Evolutionary conservation across 2,888 invertebrate genomes (phyloP).

Genomic region (Eledona agricola): DNA sequence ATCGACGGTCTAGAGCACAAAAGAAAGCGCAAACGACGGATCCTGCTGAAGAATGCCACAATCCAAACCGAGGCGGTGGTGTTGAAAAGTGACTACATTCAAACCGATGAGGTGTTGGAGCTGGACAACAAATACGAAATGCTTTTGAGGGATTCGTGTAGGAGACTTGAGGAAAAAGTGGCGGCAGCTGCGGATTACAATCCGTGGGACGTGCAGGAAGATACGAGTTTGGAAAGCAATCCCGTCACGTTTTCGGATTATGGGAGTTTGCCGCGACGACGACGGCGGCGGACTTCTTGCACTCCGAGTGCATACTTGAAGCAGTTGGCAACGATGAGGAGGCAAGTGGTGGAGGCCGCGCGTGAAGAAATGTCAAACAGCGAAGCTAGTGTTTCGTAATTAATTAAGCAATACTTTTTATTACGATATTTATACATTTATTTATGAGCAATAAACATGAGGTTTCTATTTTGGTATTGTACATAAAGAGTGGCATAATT

Average conservation of each 20-base stretch:
- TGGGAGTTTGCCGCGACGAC: slow-evolving; percentile 57
- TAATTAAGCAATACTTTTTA: slow-evolving; percentile 25
- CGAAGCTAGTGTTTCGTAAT: slow-evolving; percentile 19
- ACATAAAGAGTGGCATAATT: slow-evolving; percentile 17
- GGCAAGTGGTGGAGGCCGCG: slow-evolving; percentile 66
- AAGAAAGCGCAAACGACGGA: slow-evolving; percentile 19
- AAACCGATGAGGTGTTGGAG: slow-evolving; percentile 45
- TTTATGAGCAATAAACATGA: slow-evolving; percentile 28
- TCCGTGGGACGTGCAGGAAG: slow-evolving; percentile 48
- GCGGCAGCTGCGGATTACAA: slow-evolving; percentile 38
- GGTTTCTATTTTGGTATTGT: slow-evolving; percentile 18
- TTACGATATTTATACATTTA: slow-evolving; percentile 38
- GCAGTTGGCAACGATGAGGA: slow-evolving; percentile 67
- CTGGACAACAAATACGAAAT: slow-evolving; percentile 56
- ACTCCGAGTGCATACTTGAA: slow-evolving; percentile 68
- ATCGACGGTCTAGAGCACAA: slow-evolving; percentile 44
- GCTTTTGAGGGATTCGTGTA: slow-evolving; percentile 57
- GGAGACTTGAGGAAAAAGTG: slow-evolving; percentile 56
- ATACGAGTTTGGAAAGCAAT: slow-evolving; percentile 58
- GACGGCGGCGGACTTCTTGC: slow-evolving; percentile 49
- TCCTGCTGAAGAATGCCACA: slow-evolving; percentile 26
- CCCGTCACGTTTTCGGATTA: slow-evolving; percentile 58
- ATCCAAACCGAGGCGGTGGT: slow-evolving; percentile 20
- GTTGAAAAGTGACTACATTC: slow-evolving; percentile 37
- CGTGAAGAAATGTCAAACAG: slow-evolving; percentile 59